These are phyloP conservation scores for Catharus minimus DNA, from an alignment of 2,113 vertebrate species.

Conservation along the genomic window DNA sequence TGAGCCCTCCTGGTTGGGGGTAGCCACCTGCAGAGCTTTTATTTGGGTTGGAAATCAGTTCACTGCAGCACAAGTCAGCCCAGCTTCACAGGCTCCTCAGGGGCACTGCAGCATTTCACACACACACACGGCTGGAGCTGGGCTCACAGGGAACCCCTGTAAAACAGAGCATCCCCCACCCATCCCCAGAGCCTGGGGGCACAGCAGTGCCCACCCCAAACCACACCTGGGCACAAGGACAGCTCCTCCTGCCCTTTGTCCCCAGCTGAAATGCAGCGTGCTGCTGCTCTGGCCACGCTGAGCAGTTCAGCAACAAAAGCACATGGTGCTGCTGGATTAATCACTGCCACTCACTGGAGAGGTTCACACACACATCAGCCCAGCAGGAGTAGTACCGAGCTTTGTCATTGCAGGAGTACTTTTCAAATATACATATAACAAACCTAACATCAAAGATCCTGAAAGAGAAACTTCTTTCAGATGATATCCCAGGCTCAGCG, in stretches of 20 bases:
- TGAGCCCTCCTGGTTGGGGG: background rate
- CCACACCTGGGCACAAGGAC: background rate
- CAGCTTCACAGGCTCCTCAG: fast-evolving
- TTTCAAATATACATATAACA: conserved; percentile 67
- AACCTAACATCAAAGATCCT: conserved; percentile 59
- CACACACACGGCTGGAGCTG: fast-evolving
- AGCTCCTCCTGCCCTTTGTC: background rate
- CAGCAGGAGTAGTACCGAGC: conserved; percentile 12
- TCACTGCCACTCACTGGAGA: background rate
- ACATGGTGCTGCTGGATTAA: conserved; percentile 1
- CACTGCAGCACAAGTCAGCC: background rate
- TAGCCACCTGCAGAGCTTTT: background rate
- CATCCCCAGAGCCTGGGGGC: background rate
- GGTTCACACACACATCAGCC: conserved; percentile 35
- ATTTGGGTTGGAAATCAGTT: background rate
- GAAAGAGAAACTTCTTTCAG: conserved; percentile 49
- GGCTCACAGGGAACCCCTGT: background rate
- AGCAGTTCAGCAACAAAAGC: background rate
- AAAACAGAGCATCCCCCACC: background rate
- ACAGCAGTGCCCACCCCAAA: background rate
- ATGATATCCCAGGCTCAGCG: conserved; percentile 31
- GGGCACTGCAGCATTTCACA: background rate
- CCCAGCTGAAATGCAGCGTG: background rate
- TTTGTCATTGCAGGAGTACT: conserved; percentile 55
- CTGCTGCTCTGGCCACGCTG: background rate